These are phyloP conservation scores for Sphaerophoria rueppellii DNA, from an alignment of 2,888 invertebrate genomes.

Conservation along the genomic window DNA sequence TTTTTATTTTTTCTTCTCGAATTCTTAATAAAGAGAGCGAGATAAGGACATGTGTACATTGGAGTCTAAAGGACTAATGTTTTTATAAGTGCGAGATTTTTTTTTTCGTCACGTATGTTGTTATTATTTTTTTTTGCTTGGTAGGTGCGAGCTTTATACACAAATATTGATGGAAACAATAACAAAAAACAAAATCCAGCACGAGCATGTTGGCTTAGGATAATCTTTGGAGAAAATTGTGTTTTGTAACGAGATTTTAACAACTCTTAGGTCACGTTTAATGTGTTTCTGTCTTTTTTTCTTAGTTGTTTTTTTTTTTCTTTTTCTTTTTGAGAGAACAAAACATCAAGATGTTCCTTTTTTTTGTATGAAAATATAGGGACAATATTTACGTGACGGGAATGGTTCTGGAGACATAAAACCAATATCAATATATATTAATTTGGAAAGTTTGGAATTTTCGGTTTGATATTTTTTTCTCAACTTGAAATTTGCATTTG, in stretches of 20 bases:
- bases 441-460: too few species aligned
- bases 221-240: slow-evolving; percentile 11
- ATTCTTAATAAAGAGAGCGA: background rate
- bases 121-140: too few species aligned
- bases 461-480: too few species aligned
- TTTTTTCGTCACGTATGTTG: slow-evolving; percentile 29
- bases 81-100: slow-evolving; percentile 13
- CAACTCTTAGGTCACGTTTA: slow-evolving; percentile 29
- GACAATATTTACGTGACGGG: too few species aligned
- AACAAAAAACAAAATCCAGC: background rate
- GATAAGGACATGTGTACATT: too few species aligned
- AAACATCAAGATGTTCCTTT: background rate
- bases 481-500: too few species aligned
- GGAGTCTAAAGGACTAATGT: slow-evolving; percentile 16
- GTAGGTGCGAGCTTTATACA: slow-evolving; percentile 10
- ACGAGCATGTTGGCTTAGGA: slow-evolving; percentile 4
- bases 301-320: background rate
- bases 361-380: too few species aligned
- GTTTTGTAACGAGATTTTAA: slow-evolving; percentile 18
- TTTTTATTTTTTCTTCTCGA: background rate
- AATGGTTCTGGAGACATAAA: too few species aligned
- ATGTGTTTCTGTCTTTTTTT: background rate
- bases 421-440: too few species aligned
- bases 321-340: background rate
- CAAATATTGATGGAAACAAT: slow-evolving; percentile 13